These are phyloP conservation scores for Varecia variegata DNA, from an alignment of 2,797 vertebrate species.

Conservation along the genomic window DNA sequence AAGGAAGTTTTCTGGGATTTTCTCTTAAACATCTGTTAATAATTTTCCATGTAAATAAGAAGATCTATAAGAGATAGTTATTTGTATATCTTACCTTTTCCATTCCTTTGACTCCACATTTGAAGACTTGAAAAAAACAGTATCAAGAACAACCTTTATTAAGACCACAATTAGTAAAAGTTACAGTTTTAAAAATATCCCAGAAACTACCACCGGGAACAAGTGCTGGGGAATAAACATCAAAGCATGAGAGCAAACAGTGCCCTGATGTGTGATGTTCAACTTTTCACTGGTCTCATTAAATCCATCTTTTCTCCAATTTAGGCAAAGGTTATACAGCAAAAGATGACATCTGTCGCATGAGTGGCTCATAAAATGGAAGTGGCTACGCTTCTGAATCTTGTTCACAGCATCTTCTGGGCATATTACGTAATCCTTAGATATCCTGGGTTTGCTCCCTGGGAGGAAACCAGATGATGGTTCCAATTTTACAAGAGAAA, in stretches of 20 bases:
- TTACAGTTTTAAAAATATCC: neutral
- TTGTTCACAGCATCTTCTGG: neutral
- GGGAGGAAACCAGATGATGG: neutral
- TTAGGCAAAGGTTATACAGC: neutral
- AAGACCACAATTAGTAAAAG: neutral
- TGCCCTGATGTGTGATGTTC: neutral
- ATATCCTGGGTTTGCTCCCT: neutral
- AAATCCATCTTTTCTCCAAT: neutral
- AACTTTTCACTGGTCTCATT: neutral
- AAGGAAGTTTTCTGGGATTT: neutral
- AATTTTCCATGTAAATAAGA: neutral
- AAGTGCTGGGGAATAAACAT: neutral
- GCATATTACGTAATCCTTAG: neutral
- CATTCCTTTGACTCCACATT: neutral
- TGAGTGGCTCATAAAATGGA: neutral
- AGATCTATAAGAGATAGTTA: neutral
- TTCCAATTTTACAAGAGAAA: neutral
- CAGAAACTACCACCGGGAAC: neutral
- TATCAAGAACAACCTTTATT: constrained; percentile 41
- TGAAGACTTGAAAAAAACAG: neutral
- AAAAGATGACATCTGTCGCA: neutral
- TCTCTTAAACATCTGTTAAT: neutral
- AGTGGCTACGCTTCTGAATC: constrained; percentile 37
- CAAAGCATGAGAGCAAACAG: neutral
- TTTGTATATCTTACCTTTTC: neutral